Evolutionary conservation across 2,113 vertebrate genomes (phyloP), one percentile per base, ranked within the genome.

Genomic region (Ellobius talpinus): DNA sequence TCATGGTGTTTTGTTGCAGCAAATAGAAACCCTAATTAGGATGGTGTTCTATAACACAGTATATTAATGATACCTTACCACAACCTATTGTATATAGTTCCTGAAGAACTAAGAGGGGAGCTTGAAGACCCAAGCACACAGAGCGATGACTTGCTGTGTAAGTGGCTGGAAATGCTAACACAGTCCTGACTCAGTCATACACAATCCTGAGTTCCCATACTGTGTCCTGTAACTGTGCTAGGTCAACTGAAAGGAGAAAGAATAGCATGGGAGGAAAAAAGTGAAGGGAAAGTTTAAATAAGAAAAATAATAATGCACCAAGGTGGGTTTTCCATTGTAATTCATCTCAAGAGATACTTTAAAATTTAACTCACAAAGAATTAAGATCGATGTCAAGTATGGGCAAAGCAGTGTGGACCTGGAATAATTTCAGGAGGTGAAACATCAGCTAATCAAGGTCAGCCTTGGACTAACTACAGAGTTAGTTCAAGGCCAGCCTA

Each of bases 261-360:
- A 63, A 29, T 16, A 66, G 45, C n/a, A 31, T 12, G 47, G 73
- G 29, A 90, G 87, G 73, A 23, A 45, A 45, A 89, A 88, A 21
- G 11, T 7, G 16, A 36, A 58, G 45, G 39, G 29, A 5, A 33
- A 72, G 58, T 82, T 89, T 76, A 92, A 90, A 50, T 66, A 70
- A 81, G 50, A 11, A 87, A 42, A 86, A 90, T 26, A 65, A 87
- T 3, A 19, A 76, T 11, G 81, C 45, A 47, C 23, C 24, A 61
- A 24, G 68, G 39, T 85, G 50, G 31, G 14, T 66, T 5, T 74
- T 89, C 66, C 42, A 47, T 74, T 42, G 3, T 12, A 70, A 73
- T 58, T 63, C 63, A 96, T 74, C 77, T 87, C 36, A 81, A 77
- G 89, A 63, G 42, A 90, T 92, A 45, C 50, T 76, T 63, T 4